Base-by-base conservation (phyloP, 1,140 invertebrate species). In the Caenorhabditis tropicalis region DNA sequence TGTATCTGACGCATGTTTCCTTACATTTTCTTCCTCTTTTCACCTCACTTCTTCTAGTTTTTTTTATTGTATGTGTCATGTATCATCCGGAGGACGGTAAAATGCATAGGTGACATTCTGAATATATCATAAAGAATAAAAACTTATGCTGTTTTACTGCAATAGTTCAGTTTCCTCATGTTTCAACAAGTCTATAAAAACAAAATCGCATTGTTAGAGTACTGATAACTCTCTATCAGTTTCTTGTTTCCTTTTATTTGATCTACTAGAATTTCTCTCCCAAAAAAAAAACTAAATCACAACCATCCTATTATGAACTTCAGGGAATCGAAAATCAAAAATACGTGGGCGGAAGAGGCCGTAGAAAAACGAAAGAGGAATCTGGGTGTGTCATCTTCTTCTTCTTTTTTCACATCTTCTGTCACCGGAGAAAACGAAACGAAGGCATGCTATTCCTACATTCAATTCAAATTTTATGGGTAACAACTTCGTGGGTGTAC, bases 401-500 rank as follows among this genome's bases (percentile, higher is more conserved):
- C n/a, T 24, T 43, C 19, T 21, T 12, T 74, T 29, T 46, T 12
- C 5, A 43, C 36, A 43, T 46, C 29, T 9, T 5, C 24, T 24
- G n/a, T 24, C 29, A 21, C 21, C n/a, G 1, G 15, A 39, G 65
- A 33, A 21, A 27, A 43, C 2, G 36, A 24, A 31, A 74, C 3
- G 65, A 65, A 16, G 58, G 15, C 21, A 29, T 33, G 29, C 36
- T 74, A 74, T 74, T 74, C 65, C 33, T 43, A 43, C 65, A 74
- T 74, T 74, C 65, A 74, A 74, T 74, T 74, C 65, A 39, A 74
- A 74, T 46, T 74, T 74, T 74, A 74, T 74, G 65, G 65, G 65
- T 74, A 21, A 43, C 65, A 70, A 70, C 12, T 12, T 27, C 9
- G 12, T 19, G 19, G 12, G 12, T 31, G 65, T 33, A 10, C n/a